phyloP scores from a whole-genome alignment of 2,797 vertebrate species.

The Antrozous pallidus region DNA sequence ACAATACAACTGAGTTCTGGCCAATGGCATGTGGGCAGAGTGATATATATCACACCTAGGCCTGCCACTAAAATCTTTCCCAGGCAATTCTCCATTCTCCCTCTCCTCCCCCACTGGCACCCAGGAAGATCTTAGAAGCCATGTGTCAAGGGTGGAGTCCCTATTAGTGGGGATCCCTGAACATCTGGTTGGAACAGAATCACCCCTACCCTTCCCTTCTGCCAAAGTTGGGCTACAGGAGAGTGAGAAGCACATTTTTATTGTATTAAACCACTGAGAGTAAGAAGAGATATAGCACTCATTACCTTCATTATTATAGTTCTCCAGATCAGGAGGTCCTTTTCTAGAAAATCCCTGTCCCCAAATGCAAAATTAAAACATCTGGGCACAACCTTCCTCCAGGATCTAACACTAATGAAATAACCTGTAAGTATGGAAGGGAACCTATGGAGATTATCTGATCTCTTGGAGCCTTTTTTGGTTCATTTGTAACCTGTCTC shows the following conservation, averaged over 20 bases:
- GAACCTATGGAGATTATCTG: background rate
- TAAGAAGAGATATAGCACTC: background rate
- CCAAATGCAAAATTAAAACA: slow-evolving; percentile 2
- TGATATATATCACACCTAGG: background rate
- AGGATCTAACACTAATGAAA: background rate
- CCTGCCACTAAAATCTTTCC: background rate
- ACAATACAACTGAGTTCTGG: background rate
- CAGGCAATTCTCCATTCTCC: background rate
- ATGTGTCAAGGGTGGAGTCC: background rate
- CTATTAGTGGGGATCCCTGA: background rate
- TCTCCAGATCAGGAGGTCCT: background rate
- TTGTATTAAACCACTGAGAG: background rate
- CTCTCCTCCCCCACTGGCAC: background rate
- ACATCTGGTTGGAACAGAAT: background rate
- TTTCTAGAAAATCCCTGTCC: background rate
- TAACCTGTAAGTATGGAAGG: background rate
- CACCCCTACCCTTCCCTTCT: background rate
- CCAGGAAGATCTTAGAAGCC: background rate
- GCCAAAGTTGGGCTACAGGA: background rate
- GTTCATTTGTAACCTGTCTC: background rate
- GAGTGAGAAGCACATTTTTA: background rate
- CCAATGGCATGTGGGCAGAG: background rate
- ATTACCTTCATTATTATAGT: background rate
- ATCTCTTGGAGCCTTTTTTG: background rate
- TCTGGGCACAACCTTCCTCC: background rate